Conservation (phyloP, 2,113 vertebrate genomes). For the Grammomys dolichurus region DNA sequence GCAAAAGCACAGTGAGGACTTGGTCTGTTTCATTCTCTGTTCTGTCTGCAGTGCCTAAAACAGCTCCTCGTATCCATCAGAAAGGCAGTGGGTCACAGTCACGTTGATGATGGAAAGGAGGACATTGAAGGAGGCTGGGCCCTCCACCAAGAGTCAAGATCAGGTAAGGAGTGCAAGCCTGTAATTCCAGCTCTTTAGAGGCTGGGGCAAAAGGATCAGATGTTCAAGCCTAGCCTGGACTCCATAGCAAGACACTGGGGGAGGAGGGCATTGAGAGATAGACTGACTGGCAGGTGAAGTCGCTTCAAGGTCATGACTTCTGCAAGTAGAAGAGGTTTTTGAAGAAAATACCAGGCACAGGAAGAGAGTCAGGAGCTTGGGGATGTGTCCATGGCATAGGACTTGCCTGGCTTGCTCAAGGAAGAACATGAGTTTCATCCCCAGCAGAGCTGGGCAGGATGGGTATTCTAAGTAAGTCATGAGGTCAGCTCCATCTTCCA, state of each 20-base stretch:
- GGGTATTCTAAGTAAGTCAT: neutral
- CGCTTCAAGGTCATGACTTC: neutral
- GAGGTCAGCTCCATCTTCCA: neutral
- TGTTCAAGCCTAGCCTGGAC: neutral
- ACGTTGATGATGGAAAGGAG: neutral
- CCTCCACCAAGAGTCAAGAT: neutral
- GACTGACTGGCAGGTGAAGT: neutral
- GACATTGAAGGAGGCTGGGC: neutral
- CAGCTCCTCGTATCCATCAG: neutral
- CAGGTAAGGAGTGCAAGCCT: neutral
- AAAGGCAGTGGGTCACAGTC: fast-evolving
- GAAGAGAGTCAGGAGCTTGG: neutral
- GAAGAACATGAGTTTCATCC: neutral
- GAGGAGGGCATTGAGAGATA: neutral
- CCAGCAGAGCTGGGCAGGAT: neutral
- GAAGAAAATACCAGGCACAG: neutral
- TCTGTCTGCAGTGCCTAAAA: neutral
- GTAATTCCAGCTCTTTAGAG: neutral
- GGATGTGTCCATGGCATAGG: neutral
- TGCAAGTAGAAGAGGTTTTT: neutral
- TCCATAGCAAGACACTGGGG: neutral
- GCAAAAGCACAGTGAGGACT: neutral
- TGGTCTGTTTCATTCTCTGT: neutral
- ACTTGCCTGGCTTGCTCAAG: neutral
- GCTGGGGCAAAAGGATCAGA: neutral